Percentiles rank a stretch among this genome's conserved stretches.
Evolutionary conservation across 2,888 invertebrate species (phyloP).

Genomic region (Eulithis prunata): DNA sequence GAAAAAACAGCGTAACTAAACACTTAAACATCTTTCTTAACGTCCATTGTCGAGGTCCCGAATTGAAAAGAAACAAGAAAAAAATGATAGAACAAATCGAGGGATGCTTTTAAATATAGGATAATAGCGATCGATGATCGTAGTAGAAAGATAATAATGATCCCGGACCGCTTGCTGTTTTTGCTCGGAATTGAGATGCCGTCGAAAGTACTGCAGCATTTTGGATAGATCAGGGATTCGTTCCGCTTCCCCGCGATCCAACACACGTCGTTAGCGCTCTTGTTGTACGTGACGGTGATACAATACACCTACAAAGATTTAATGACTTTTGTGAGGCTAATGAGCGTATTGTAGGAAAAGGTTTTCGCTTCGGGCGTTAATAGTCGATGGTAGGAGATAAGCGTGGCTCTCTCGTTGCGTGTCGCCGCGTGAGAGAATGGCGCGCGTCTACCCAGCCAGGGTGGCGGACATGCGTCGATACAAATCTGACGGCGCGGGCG

Average conservation of each 20-base stretch:
- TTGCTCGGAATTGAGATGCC: conserved; percentile 65
- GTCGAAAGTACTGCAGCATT: conserved; percentile 71
- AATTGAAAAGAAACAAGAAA: conserved; percentile 78
- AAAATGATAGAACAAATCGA: conserved; percentile 78
- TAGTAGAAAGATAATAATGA: conserved; percentile 82
- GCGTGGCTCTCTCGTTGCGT: conserved; percentile 47
- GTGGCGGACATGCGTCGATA: conserved; percentile 73
- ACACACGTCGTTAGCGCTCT: conserved; percentile 81
- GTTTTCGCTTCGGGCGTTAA: conserved; percentile 65
- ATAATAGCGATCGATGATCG: conserved; percentile 84
- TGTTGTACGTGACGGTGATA: conserved; percentile 74
- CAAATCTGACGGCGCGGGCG: conserved; percentile 72
- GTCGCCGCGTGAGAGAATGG: conserved; percentile 69
- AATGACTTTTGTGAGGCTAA: conserved; percentile 78
- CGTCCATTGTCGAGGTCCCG: conserved; percentile 75
- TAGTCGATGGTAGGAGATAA: conserved; percentile 69
- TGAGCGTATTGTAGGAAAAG: conserved; percentile 76
- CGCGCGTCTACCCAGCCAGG: conserved; percentile 64
- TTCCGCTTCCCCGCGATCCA: conserved; percentile 81
- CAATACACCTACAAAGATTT: conserved; percentile 71
- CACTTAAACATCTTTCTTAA: conserved; percentile 84
- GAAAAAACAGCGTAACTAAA: conserved; percentile 83
- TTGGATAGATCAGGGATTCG: conserved; percentile 74
- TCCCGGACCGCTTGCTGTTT: conserved; percentile 73
- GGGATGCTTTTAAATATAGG: conserved; percentile 83